Evolutionary conservation across 2,113 vertebrate genomes (phyloP).

Genomic region (Prionailurus bengalensis): DNA sequence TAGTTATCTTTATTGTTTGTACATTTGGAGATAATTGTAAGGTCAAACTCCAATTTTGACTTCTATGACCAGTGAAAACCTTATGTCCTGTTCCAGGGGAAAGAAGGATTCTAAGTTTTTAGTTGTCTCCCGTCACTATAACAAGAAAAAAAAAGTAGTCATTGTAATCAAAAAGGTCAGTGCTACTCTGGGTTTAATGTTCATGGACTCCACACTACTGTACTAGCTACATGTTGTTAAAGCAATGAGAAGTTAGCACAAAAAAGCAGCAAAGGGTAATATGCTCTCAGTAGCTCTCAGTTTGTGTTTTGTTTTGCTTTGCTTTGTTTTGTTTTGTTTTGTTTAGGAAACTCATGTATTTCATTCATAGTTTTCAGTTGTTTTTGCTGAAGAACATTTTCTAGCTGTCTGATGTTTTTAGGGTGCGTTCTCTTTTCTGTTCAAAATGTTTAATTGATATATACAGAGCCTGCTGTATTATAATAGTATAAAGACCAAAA

Average conservation of each 20-base stretch:
- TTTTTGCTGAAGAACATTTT: neutral
- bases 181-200: neutral
- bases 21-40: neutral
- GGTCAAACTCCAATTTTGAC: neutral
- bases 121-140: neutral
- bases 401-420: neutral
- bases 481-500: neutral
- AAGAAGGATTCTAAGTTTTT: neutral
- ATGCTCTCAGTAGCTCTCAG: neutral
- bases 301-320: neutral
- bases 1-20: slow-evolving; percentile 39
- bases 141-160: neutral
- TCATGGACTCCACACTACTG: neutral
- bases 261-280: neutral
- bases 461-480: neutral
- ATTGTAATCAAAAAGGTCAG: neutral
- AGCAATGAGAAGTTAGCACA: neutral
- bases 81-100: neutral
- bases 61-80: neutral
- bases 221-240: neutral
- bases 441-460: neutral
- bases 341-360: neutral
- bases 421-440: neutral
- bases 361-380: neutral
- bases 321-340: neutral